Conservation (phyloP, 2,797 vertebrate species). For the Eulemur coronatus region DNA sequence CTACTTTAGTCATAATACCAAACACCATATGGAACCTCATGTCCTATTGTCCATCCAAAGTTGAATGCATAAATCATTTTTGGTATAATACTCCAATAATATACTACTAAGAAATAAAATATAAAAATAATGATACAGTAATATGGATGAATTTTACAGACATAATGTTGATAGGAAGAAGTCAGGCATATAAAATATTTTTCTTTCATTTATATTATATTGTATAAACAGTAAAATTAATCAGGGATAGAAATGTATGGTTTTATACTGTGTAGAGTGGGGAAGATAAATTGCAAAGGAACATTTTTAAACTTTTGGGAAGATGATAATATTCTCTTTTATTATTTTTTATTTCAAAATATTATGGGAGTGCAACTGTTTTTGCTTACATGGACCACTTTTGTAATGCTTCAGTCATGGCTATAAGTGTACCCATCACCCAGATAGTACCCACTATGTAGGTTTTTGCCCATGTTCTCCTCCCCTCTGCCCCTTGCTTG, state of each 20-base stretch:
- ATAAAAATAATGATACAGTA: not conserved
- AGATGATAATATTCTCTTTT: not conserved
- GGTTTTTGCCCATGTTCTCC: too few species aligned
- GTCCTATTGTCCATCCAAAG: not conserved
- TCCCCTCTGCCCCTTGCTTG: too few species aligned
- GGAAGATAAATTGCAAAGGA: not conserved
- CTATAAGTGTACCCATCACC: too few species aligned
- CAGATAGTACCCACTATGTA: too few species aligned
- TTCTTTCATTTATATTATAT: not conserved
- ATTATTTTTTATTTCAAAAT: too few species aligned
- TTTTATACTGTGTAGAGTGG: not conserved
- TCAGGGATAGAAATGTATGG: not conserved
- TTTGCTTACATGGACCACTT: too few species aligned
- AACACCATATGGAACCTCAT: not conserved
- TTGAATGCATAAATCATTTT: not conserved
- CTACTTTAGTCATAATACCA: not conserved
- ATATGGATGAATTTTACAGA: not conserved
- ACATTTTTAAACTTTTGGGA: not conserved
- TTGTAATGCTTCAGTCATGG: too few species aligned
- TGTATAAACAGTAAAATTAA: not conserved
- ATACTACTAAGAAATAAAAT: not conserved
- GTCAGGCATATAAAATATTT: not conserved
- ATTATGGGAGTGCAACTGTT: too few species aligned
- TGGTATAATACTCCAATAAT: not conserved
- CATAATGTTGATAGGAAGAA: not conserved